Percentiles rank a stretch among this genome's conserved stretches.
Conservation (phyloP, 2,797 vertebrate species). For the Megaceryle alcyon region DNA sequence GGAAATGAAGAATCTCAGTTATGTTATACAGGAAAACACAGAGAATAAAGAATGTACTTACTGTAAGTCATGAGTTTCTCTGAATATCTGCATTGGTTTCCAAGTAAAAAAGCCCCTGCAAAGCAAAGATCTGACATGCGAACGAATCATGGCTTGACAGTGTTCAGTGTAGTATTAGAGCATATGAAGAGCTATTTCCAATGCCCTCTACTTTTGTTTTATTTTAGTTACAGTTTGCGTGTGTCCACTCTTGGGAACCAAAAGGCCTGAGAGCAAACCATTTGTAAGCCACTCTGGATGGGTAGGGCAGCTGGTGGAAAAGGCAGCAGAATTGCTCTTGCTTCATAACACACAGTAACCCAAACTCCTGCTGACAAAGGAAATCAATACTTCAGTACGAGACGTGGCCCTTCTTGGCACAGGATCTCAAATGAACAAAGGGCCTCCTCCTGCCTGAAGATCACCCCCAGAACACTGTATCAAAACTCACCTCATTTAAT, state of each 20-base stretch:
- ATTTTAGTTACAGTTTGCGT: neutral
- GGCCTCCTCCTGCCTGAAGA: constrained; percentile 37
- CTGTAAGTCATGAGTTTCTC: neutral
- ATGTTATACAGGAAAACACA: accelerated
- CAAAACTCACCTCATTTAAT: constrained; percentile 64
- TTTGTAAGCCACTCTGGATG: neutral
- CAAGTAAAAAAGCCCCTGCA: neutral
- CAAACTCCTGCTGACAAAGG: constrained; percentile 50
- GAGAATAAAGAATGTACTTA: neutral
- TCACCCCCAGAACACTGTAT: neutral
- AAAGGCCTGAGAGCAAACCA: neutral
- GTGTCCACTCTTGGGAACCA: neutral
- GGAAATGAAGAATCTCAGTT: neutral
- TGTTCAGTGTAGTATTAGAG: accelerated
- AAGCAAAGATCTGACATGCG: neutral
- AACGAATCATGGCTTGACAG: neutral
- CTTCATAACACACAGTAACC: neutral
- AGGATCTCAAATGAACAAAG: constrained; percentile 37
- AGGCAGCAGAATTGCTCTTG: neutral
- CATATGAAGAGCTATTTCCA: neutral
- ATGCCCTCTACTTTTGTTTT: neutral
- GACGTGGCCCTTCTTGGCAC: neutral
- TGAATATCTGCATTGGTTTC: neutral
- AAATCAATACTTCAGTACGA: constrained; percentile 4
- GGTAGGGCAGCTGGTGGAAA: neutral